Evolutionary conservation across 2,797 vertebrate genomes (phyloP), one percentile per base, ranked within the genome.

Genomic region (Champsocephalus esox): DNA sequence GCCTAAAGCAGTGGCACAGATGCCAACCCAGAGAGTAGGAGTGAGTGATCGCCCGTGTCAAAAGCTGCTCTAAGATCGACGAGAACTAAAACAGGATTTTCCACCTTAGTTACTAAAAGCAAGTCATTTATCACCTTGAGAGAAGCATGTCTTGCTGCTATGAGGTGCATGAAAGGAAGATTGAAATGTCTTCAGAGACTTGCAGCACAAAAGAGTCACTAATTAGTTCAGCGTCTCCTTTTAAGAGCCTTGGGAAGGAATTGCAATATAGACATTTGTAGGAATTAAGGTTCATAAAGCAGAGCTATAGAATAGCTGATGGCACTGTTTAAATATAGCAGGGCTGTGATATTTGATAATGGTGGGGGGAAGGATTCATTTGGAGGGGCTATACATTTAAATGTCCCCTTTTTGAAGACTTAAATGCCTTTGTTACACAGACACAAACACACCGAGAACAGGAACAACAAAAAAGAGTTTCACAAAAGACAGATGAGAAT

Each of bases 21-120:
- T 77, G 74, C 67, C 79, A 79, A 71, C 82, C 77, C 68, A 57
- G 65, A 86, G 81, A 80, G 88, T 83, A 74, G 83, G 84, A 87
- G 86, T 82, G 84, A 88, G 78, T 79, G 87, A 91, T 88, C 45
- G 38, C 66, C 77, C 63, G 71, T 87, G 80, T 87, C 84, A 86
- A 80, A 84, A 82, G 72, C 83, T 68, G 74, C 75, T 82, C 72
- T 38, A 60, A 82, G 75, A 82, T 87, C 70, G 73, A 17, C 21
- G 61, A 76, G 65, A 77, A 78, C 80, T 83, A 83, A 87, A 88
- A 88, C 77, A 74, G 74, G 83, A 83, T 84, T 87, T 85, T 88
- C 70, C 76, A 86, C 80, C 80, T 79, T 80, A 67, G 79, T 76
- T 82, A 85, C 79, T 64, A 67, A 83, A 85, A 85, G 77, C 61